A percentile compares a stretch with the other conserved stretches of the same genome.
These are phyloP conservation scores for Theocolax elegans DNA, from an alignment of 1,140 invertebrate genomes.

Conservation along the genomic window DNA sequence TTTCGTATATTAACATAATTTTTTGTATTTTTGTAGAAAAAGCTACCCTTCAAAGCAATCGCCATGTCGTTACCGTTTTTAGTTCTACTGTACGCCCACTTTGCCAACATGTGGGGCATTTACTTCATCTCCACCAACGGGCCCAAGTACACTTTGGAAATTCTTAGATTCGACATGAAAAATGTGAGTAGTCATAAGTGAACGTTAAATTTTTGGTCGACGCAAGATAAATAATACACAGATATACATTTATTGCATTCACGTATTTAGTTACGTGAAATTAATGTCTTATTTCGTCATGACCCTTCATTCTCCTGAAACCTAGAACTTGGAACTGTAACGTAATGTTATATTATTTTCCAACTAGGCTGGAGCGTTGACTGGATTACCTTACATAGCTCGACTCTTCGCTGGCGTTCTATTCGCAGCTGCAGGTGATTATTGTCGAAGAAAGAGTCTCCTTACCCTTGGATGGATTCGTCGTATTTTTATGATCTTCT, in stretches of 20 bases:
- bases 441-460: constrained; percentile 69
- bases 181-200: constrained; percentile 68
- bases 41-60: constrained; percentile 64
- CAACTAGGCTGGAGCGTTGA: constrained; percentile 74
- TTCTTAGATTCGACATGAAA: constrained; percentile 85
- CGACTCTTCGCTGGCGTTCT: constrained; percentile 73
- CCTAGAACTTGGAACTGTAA: too few relatives aligned
- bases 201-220: background rate
- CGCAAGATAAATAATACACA: background rate
- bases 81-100: constrained; percentile 75
- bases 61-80: constrained; percentile 76
- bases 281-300: too few relatives aligned
- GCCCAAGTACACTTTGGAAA: constrained; percentile 88
- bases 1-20: too few relatives aligned
- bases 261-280: too few relatives aligned
- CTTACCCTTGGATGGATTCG: constrained; percentile 73
- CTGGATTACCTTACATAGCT: constrained; percentile 77
- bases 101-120: constrained; percentile 82
- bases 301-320: too few relatives aligned
- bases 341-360: too few relatives aligned
- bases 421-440: constrained; percentile 76
- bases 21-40: constrained; percentile 44
- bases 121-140: constrained; percentile 87
- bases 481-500: constrained; percentile 78
- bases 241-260: background rate